Evolutionary conservation across 1,140 invertebrate genomes (phyloP).

Genomic region (Eubasilissa regina): DNA sequence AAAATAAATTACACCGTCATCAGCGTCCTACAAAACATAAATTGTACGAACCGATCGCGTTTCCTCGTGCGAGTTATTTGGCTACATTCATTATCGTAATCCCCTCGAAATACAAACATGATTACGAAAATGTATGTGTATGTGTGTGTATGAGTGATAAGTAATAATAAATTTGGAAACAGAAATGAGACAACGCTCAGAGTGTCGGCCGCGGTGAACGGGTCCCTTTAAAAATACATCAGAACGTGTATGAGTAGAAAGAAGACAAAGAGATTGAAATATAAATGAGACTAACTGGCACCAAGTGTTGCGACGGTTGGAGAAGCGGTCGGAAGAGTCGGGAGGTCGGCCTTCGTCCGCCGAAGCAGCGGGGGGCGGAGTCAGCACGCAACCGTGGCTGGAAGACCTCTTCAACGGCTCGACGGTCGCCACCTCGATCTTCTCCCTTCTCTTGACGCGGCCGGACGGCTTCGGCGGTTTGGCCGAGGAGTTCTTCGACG

Average conservation of each 20-base stretch:
- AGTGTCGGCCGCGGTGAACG: background rate
- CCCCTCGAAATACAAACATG: slow-evolving; percentile 9
- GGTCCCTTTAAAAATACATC: too few species aligned
- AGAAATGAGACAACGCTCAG: background rate
- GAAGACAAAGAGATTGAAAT: slow-evolving; percentile 10
- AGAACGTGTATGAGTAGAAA: background rate
- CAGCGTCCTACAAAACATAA: slow-evolving; percentile 5
- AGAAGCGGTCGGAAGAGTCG: slow-evolving; percentile 27
- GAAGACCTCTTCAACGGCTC: slow-evolving; percentile 48
- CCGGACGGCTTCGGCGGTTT: slow-evolving; percentile 22
- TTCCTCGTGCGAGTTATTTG: slow-evolving; percentile 25
- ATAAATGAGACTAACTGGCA: slow-evolving; percentile 69
- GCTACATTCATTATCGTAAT: slow-evolving; percentile 34
- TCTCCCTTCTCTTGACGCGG: slow-evolving; percentile 31
- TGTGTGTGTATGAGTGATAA: background rate
- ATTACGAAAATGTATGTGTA: slow-evolving; percentile 12
- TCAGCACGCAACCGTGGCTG: slow-evolving; percentile 50
- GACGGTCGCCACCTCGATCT: background rate
- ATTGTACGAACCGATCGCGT: background rate
- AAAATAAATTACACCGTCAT: slow-evolving; percentile 5
- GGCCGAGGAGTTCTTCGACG: slow-evolving; percentile 3
- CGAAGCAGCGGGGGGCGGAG: background rate
- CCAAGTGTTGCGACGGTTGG: slow-evolving; percentile 70
- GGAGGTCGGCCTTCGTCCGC: slow-evolving; percentile 14
- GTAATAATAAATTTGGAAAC: background rate